phyloP scores from a whole-genome alignment of 2,888 invertebrate species.

The Stenichneumon culpator region DNA sequence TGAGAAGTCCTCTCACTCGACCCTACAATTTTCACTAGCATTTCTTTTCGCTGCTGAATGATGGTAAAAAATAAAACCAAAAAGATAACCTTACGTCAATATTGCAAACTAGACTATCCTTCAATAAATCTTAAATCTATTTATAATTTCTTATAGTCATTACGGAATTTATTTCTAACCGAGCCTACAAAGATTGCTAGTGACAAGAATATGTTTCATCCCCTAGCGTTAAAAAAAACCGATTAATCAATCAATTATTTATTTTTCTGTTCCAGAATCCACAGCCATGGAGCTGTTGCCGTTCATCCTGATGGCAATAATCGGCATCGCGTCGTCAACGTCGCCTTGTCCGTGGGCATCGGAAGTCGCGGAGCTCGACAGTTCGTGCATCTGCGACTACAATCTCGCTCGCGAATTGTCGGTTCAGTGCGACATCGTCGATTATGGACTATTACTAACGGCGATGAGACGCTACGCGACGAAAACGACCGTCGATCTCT shows the following conservation, averaged over 20 bases:
- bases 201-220: background rate
- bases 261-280: conserved; percentile 50
- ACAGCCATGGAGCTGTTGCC: conserved; percentile 63
- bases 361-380: conserved; percentile 91
- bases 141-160: too few relatives aligned
- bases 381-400: conserved; percentile 95
- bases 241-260: background rate
- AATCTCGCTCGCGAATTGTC: conserved; percentile 94
- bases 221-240: background rate
- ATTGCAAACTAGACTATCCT: too few relatives aligned
- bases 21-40: too few relatives aligned
- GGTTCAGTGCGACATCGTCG: conserved; percentile 96
- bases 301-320: conserved; percentile 71
- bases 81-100: too few relatives aligned
- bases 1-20: too few relatives aligned
- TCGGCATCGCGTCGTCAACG: conserved; percentile 77
- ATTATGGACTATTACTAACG: conserved; percentile 91
- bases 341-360: conserved; percentile 95
- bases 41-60: too few relatives aligned
- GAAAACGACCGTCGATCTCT: conserved; percentile 90
- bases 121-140: too few relatives aligned
- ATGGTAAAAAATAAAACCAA: too few relatives aligned
- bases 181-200: too few relatives aligned
- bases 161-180: too few relatives aligned
- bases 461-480: conserved; percentile 90